Percentiles rank a stretch among this genome's conserved stretches.
These are phyloP conservation scores for Hedychridium roseum DNA, from an alignment of 2,888 invertebrate genomes.

Conservation along the genomic window DNA sequence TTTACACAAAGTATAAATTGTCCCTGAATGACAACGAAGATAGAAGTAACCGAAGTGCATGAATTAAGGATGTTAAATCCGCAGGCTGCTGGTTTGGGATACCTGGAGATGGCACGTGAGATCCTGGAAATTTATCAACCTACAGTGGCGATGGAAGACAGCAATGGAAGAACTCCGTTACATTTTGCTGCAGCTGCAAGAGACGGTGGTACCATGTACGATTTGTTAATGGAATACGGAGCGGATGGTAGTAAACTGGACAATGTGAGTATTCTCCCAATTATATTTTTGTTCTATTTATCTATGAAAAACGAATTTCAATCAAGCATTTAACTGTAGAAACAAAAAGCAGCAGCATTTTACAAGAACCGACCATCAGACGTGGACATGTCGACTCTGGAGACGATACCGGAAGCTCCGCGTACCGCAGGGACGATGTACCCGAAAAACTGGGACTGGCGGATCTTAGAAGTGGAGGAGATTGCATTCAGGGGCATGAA, in stretches of 20 bases:
- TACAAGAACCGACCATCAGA: constrained; percentile 81
- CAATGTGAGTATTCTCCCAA: constrained; percentile 70
- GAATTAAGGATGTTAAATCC: no score
- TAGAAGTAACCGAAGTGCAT: no score
- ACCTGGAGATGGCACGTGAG: constrained; percentile 77
- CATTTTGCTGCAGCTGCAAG: constrained; percentile 87
- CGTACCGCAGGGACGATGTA: constrained; percentile 77
- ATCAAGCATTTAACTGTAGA: constrained; percentile 66
- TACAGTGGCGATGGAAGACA: constrained; percentile 76
- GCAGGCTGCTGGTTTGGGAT: constrained; percentile 85
- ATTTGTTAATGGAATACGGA: constrained; percentile 80
- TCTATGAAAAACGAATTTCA: constrained; percentile 6
- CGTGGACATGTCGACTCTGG: constrained; percentile 76
- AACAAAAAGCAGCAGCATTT: constrained; percentile 82
- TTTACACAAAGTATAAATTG: constrained; percentile 77
- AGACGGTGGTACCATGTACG: constrained; percentile 80
- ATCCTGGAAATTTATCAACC: constrained; percentile 75
- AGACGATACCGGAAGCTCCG: constrained; percentile 82
- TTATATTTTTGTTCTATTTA: not conserved
- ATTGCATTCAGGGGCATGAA: constrained; percentile 62
- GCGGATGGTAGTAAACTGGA: constrained; percentile 86
- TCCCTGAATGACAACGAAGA: constrained; percentile 1
- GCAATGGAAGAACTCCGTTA: constrained; percentile 85
- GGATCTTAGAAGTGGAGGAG: constrained; percentile 68
- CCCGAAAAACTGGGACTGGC: constrained; percentile 78